phyloP scores from a whole-genome alignment of 2,797 vertebrate genomes.

The Cyclura pinguis region DNA sequence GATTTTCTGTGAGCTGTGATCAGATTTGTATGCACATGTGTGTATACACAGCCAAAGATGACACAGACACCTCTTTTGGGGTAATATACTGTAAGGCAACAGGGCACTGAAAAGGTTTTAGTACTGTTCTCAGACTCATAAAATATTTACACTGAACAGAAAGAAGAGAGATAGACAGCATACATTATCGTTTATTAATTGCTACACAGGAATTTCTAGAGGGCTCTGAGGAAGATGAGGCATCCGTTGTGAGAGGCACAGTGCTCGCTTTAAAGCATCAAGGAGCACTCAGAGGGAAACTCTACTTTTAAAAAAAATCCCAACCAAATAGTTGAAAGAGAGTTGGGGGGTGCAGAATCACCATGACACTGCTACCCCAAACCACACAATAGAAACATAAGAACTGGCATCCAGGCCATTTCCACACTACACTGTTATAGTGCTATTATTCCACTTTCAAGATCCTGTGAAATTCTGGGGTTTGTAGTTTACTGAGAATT shows the following conservation, averaged over 20 bases:
- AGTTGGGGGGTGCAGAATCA: neutral
- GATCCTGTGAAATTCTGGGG: too few relatives aligned
- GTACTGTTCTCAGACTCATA: slow-evolving; percentile 31
- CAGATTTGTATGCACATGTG: slow-evolving; percentile 16
- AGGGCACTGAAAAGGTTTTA: slow-evolving; percentile 38
- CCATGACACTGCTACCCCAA: neutral
- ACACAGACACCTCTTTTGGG: slow-evolving; percentile 21
- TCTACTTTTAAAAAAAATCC: neutral
- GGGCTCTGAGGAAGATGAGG: neutral
- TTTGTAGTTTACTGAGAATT: too few relatives aligned
- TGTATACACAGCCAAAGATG: neutral
- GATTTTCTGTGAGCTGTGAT: slow-evolving; percentile 45
- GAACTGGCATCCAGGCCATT: too few relatives aligned
- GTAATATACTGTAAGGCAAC: neutral
- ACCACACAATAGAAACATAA: neutral
- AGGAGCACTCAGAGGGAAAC: neutral
- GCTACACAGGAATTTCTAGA: neutral
- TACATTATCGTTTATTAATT: slow-evolving; percentile 34
- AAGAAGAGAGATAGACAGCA: slow-evolving; percentile 24
- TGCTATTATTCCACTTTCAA: too few relatives aligned
- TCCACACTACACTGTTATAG: too few relatives aligned
- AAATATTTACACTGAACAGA: slow-evolving; percentile 30
- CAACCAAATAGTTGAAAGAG: neutral
- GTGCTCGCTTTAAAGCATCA: neutral
- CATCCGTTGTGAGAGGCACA: neutral